phyloP scores from a whole-genome alignment of 2,113 vertebrate species.

The Leiothrix lutea region DNA sequence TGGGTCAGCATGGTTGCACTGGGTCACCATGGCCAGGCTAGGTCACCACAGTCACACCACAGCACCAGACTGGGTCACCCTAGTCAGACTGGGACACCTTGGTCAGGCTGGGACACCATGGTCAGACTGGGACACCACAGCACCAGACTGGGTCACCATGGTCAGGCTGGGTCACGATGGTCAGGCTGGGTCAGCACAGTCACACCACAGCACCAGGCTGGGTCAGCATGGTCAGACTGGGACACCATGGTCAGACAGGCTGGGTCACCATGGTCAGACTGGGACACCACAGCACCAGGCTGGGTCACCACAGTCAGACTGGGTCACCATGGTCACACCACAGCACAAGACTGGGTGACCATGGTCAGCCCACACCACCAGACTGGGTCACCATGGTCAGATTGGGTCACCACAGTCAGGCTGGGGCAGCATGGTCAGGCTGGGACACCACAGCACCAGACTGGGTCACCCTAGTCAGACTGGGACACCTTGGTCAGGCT shows the following conservation, averaged over 20 bases:
- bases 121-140: background rate
- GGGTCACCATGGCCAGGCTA: too few relatives aligned
- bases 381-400: too few relatives aligned
- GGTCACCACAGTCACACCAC: background rate
- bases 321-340: too few relatives aligned
- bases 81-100: background rate
- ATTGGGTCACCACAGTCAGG: background rate
- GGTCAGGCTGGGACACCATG: too few relatives aligned
- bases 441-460: background rate
- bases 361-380: too few relatives aligned
- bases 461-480: background rate
- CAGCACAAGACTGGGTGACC: background rate
- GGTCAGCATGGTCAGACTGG: background rate
- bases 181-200: too few relatives aligned
- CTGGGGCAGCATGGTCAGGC: background rate
- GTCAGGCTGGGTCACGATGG: background rate
- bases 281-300: too few relatives aligned
- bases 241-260: background rate
- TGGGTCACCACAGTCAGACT: background rate
- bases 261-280: background rate
- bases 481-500: background rate
- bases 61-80: background rate
- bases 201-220: fast-evolving
- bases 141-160: background rate
- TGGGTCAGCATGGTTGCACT: background rate